These are phyloP conservation scores for Phortica variegata DNA, from an alignment of 1,140 invertebrate species.

Conservation along the genomic window DNA sequence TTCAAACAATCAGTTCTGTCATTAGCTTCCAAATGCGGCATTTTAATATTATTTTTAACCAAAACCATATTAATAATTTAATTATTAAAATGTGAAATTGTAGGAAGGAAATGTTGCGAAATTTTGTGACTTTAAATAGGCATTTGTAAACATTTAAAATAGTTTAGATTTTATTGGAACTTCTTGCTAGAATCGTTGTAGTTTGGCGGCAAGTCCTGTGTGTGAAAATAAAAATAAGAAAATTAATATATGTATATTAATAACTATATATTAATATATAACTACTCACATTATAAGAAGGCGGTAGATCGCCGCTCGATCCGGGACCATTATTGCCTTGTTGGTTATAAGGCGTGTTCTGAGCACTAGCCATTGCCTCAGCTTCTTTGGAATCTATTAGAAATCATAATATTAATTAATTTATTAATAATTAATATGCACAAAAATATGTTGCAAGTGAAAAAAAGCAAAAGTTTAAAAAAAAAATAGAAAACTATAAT, in stretches of 20 bases:
- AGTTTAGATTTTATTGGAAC: conserved; percentile 56
- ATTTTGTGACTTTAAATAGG: conserved; percentile 9
- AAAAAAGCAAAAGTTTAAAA: conserved; percentile 7
- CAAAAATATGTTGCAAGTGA: too few species aligned
- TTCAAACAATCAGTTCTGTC: too few species aligned
- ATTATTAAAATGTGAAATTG: too few species aligned
- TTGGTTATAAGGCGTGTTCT: conserved; percentile 63
- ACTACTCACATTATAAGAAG: conserved; percentile 76
- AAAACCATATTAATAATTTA: too few species aligned
- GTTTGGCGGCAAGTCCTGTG: conserved; percentile 76
- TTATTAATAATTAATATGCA: too few species aligned
- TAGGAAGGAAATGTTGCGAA: conserved; percentile 21
- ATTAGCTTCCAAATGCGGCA: too few species aligned
- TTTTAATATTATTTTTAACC: too few species aligned
- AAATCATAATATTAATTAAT: conserved; percentile 1
- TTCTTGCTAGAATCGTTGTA: conserved; percentile 67
- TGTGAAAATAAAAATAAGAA: conserved; percentile 1
- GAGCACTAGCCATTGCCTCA: conserved; percentile 83
- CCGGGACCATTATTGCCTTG: conserved; percentile 33
- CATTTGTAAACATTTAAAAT: conserved; percentile 3
- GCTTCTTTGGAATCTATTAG: conserved; percentile 78
- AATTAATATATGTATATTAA: not conserved
- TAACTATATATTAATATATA: not conserved
- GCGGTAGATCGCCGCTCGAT: conserved; percentile 81
- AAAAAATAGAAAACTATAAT: too few species aligned